A percentile compares a stretch with the other conserved stretches of the same genome.
Evolutionary conservation across 1,140 invertebrate species (phyloP).

Genomic region (Saccostrea cuccullata): DNA sequence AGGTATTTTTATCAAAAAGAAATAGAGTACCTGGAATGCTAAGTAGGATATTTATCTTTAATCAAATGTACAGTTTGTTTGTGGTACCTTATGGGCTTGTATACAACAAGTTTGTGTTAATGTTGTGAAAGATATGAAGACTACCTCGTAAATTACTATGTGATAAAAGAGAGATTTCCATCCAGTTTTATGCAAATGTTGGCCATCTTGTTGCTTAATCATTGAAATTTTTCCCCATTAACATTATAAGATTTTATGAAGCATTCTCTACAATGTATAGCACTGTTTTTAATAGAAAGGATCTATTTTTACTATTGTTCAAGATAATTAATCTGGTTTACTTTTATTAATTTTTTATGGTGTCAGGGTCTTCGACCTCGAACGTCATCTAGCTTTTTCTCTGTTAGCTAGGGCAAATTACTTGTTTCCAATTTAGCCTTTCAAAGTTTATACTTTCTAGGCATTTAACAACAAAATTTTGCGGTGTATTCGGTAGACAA

Average conservation of each 20-base stretch:
- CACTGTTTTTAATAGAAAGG: background rate
- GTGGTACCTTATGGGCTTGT: constrained; percentile 16
- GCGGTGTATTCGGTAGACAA: background rate
- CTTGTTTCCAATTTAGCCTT: background rate
- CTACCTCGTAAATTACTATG: constrained; percentile 29
- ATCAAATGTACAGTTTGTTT: background rate
- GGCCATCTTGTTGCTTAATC: constrained; percentile 5
- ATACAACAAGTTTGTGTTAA: constrained; percentile 34
- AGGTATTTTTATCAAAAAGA: background rate
- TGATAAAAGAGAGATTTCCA: constrained; percentile 24
- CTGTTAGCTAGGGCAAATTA: too few relatives aligned
- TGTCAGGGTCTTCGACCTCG: too few relatives aligned
- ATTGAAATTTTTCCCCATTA: background rate
- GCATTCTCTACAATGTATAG: background rate
- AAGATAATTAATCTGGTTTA: background rate
- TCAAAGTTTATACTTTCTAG: background rate
- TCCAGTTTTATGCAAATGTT: constrained; percentile 35
- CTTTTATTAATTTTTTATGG: background rate
- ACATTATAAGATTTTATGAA: background rate
- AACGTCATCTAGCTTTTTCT: background rate
- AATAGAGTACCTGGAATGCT: background rate
- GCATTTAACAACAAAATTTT: background rate
- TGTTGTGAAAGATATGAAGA: constrained; percentile 21
- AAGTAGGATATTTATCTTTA: background rate
- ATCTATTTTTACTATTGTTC: background rate